Evolutionary conservation across 2,113 vertebrate genomes (phyloP), one percentile per base, ranked within the genome.

Genomic region (Piliocolobus tephrosceles): DNA sequence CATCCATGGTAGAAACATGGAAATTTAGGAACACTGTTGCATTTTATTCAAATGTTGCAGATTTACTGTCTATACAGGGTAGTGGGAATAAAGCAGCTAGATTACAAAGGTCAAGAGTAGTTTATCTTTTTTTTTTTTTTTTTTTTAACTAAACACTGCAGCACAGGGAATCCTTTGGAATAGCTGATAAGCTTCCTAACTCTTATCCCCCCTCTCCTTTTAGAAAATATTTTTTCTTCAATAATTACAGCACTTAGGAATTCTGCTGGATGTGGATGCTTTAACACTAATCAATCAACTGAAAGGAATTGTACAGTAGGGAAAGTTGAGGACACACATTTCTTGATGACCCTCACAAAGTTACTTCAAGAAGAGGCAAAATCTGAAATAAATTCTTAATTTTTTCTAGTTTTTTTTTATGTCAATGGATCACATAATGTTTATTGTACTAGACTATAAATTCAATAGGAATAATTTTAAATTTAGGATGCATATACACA

Each of bases 401-500:
- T 52, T 84, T 96, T 87, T 86, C 72, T 96, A 5, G 40, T 87
- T 25, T 2, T 72, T 18, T 82, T 50, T 75, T 14, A 76, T 27
- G 27, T 83, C 45, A 87, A 1, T 23, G 38, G 35, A 35, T 94
- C 38, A 72, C 18, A 83, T 9, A 32, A 47, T 61, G 43, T 57
- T 87, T 35, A 17, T 27, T 76, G 25, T 58, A 40, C 30, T 72
- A 76, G 82, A n/a, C 43, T 89, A 1, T 68, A 66, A 96, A 73
- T 52, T 52, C 61, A 94, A 3, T 30, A 66, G 43, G 57, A 68
- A 58, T 3, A 8, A 16, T 70, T 27, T 38, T 73, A 61, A 79
- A n/a, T 83, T 89, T 83, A 84, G 47, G 66, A 94, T n/a, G 47
- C n/a, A 82, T 70, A 55, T 91, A 95, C 50, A 95, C 40, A 92